Evolutionary conservation across 1,140 invertebrate species (phyloP), one percentile per base, ranked within the genome.

Genomic region (Pogonomyrmex californicus): DNA sequence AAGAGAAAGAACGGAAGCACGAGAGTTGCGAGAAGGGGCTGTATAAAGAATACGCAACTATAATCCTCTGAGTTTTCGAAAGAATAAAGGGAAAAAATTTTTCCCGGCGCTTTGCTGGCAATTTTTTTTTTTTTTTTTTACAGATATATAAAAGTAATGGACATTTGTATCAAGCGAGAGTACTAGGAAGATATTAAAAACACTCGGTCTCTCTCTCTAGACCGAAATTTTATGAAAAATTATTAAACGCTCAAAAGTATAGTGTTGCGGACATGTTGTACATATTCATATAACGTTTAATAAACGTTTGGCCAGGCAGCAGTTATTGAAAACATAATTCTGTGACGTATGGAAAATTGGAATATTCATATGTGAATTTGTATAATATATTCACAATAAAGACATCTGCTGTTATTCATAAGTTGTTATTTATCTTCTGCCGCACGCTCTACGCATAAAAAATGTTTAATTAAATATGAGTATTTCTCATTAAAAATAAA

Each of bases 311-410:
- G n/a, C 30, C 58, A 38, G n/a, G 47, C 63, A 81, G 17, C 23
- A 41, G 41, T 75, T 73, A 75, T 73, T 73, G 68, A 73, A 83
- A 60, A 60, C 54, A 30, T 82, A 30, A 49, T 47, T 82, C 41
- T 73, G 41, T 6, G 54, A 41, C 44, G 7, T 33, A 62, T 70
- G 36, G 30, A 73, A 82, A 82, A 30, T 73, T 83, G 41, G 30
- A 73, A 73, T 83, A 75, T 83, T 75, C 54, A 82, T 47, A 70
- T 12, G 1, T 7, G 38, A 70, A 82, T 71, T 58, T 44, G 41
- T 82, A 49, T 58, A 79, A 68, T 68, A 62, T 56, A 66, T 51
- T 79, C 33, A 51, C 44, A 49, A 17, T 65, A 23, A 54, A 49
- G 23, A 30, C 14, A 41, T 6, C 36, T 6, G 54, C 23, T 23